Percentiles rank a stretch among this genome's conserved stretches.
These are phyloP conservation scores for Eidolon helvum DNA, from an alignment of 2,113 vertebrate species.

Conservation along the genomic window DNA sequence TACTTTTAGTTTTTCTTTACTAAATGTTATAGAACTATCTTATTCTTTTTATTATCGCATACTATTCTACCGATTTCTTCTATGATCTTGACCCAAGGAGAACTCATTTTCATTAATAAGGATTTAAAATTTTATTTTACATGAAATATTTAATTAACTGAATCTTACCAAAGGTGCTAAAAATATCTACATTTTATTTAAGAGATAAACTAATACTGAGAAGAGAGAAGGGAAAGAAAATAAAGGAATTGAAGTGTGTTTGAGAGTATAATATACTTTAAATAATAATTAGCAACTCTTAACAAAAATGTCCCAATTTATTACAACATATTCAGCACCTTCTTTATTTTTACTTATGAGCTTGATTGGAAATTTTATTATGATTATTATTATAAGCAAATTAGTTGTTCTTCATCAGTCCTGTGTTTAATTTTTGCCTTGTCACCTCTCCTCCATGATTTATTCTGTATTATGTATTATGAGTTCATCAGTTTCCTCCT, in stretches of 20 bases:
- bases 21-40: neutral
- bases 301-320: neutral
- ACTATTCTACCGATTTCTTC: neutral
- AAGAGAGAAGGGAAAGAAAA: neutral
- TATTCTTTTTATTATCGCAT: neutral
- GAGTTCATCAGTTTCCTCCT: neutral
- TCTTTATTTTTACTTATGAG: neutral
- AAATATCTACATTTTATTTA: neutral
- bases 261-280: neutral
- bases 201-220: neutral
- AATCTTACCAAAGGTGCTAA: neutral
- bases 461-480: neutral
- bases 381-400: neutral
- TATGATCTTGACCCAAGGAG: neutral
- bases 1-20: neutral
- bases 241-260: neutral
- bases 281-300: neutral
- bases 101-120: neutral
- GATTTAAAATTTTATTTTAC: slow-evolving; percentile 20
- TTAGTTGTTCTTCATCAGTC: neutral
- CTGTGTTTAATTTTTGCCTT: neutral
- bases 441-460: neutral
- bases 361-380: neutral
- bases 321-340: neutral
- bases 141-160: neutral